A percentile compares a stretch with the other conserved stretches of the same genome.
These are phyloP conservation scores for Entosphenus tridentatus DNA, from an alignment of 2,113 vertebrate species.

Conservation along the genomic window DNA sequence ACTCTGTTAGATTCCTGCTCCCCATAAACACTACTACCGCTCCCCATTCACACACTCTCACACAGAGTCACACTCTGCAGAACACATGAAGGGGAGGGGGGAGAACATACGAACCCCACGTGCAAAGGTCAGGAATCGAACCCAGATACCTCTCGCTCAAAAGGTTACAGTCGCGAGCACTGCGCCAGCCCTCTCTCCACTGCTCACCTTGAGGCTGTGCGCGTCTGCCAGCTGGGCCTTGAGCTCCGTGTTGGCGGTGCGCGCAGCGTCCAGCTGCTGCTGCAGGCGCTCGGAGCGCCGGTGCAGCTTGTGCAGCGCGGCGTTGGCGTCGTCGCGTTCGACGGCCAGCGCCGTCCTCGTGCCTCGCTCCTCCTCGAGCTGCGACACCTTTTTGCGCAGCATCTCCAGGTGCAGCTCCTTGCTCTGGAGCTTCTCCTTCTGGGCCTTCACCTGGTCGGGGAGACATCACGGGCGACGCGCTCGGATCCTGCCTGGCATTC, in stretches of 20 bases:
- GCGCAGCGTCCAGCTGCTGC: conserved; percentile 29
- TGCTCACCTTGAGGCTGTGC: conserved; percentile 51
- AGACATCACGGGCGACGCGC: not conserved
- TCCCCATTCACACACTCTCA: conserved; percentile 11
- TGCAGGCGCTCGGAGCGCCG: conserved; percentile 46
- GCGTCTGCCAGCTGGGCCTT: conserved; percentile 44
- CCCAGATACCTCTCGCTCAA: no score
- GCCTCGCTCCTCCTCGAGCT: conserved; percentile 48
- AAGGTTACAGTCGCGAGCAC: no score
- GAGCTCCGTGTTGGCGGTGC: conserved; percentile 31
- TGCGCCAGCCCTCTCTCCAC: not conserved
- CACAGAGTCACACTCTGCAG: no score
- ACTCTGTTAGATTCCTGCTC: no score
- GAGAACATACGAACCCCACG: no score
- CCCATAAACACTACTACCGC: no score
- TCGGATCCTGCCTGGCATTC: not conserved
- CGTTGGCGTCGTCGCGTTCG: conserved; percentile 33
- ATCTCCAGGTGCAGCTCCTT: conserved; percentile 51
- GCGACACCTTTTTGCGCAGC: conserved; percentile 43
- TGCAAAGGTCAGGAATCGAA: no score
- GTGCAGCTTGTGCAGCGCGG: conserved; percentile 30
- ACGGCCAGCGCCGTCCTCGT: conserved; percentile 20
- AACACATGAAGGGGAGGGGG: no score
- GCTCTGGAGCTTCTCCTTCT: conserved; percentile 50
- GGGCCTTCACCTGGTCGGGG: conserved; percentile 33